Evolutionary conservation across 2,888 invertebrate species (phyloP).

Genomic region (Amphiduros pacificus): DNA sequence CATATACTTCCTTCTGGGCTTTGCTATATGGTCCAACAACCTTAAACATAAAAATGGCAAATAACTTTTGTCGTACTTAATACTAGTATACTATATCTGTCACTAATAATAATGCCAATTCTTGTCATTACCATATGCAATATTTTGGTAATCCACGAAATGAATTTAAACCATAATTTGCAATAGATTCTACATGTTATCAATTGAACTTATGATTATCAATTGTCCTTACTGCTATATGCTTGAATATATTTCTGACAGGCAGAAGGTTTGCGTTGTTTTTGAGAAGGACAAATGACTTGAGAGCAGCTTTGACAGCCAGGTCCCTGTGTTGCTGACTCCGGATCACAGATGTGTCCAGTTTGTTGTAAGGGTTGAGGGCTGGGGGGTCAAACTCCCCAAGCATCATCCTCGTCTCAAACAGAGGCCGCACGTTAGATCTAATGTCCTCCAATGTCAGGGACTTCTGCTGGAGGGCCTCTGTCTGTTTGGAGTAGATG

Average conservation of each 20-base stretch:
- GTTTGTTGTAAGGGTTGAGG: slow-evolving; percentile 44
- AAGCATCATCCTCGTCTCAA: slow-evolving; percentile 34
- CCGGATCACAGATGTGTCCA: slow-evolving; percentile 32
- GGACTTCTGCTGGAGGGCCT: slow-evolving; percentile 1
- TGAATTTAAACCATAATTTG: no score
- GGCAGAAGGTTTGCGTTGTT: slow-evolving; percentile 13
- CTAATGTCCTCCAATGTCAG: slow-evolving; percentile 20
- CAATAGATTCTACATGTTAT: no score
- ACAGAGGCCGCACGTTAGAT: slow-evolving; percentile 30
- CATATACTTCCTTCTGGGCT: slow-evolving; percentile 26
- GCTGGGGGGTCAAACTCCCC: slow-evolving; percentile 35
- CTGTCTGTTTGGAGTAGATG: neutral
- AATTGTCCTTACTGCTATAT: neutral
- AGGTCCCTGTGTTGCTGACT: slow-evolving; percentile 33
- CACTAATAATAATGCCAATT: no score
- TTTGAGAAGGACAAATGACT: slow-evolving; percentile 44
- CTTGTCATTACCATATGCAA: no score
- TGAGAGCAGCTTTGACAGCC: slow-evolving; percentile 36
- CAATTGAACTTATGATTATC: no score
- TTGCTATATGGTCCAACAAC: slow-evolving; percentile 33
- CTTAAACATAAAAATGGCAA: slow-evolving; percentile 24
- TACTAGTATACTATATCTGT: no score
- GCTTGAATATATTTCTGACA: neutral
- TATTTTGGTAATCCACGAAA: no score
- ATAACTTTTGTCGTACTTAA: no score